These are phyloP conservation scores for Harpagoxenus sublaevis DNA, from an alignment of 2,888 invertebrate species.

Conservation along the genomic window DNA sequence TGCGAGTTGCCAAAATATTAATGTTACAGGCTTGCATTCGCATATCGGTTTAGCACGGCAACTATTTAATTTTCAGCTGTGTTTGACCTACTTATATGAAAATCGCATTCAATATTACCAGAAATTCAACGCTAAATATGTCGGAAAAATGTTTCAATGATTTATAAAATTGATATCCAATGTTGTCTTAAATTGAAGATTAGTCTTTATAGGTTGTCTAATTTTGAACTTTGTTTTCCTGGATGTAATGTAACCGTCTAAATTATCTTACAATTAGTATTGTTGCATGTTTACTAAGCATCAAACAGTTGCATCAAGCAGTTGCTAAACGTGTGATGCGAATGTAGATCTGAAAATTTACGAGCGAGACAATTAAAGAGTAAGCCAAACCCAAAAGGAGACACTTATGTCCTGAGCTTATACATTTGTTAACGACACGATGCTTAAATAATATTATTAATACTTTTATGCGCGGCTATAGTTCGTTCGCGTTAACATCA, in stretches of 20 bases:
- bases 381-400: conserved; percentile 68
- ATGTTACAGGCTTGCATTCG: conserved; percentile 43
- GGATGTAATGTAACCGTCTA: background rate
- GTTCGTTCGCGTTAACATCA: conserved; percentile 80
- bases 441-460: conserved; percentile 85
- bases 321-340: conserved; percentile 18
- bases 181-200: background rate
- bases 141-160: background rate
- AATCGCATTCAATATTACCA: background rate
- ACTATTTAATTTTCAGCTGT: background rate
- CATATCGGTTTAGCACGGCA: conserved; percentile 14
- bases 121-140: background rate
- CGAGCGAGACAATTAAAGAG: conserved; percentile 59
- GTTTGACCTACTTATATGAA: background rate
- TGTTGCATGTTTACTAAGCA: background rate
- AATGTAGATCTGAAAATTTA: conserved; percentile 44
- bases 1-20: conserved; percentile 15
- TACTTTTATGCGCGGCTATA: conserved; percentile 85
- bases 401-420: conserved; percentile 85
- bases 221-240: background rate
- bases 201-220: background rate
- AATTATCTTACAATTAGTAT: background rate
- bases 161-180: conserved; percentile 1
- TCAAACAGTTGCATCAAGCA: background rate
- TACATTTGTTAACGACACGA: conserved; percentile 85